Evolutionary conservation across 2,113 vertebrate genomes (phyloP).

Genomic region (Calidris pugnax): DNA sequence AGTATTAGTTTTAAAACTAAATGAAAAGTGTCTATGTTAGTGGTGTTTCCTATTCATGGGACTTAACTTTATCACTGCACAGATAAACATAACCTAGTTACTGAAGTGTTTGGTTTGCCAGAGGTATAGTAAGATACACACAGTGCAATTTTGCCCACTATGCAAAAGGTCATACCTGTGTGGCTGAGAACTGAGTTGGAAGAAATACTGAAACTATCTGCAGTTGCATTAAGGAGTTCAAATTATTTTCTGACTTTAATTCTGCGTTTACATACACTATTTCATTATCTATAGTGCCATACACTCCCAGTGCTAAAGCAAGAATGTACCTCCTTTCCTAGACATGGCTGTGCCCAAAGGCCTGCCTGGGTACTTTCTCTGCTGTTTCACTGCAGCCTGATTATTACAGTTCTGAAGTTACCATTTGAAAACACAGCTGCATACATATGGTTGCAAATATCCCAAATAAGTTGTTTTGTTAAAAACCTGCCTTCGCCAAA

Average conservation of each 20-base stretch:
- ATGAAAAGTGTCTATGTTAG: not conserved
- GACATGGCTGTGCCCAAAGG: not conserved
- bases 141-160: not conserved
- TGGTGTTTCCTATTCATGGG: not conserved
- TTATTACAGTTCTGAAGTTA: not conserved
- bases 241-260: not conserved
- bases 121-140: not conserved
- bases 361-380: not conserved
- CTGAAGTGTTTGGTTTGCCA: not conserved
- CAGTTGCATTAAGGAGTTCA: not conserved
- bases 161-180: not conserved
- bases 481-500: not conserved
- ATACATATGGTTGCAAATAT: not conserved
- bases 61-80: not conserved
- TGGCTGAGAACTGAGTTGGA: accelerated
- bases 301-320: not conserved
- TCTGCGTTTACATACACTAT: not conserved
- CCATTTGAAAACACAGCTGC: not conserved
- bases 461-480: not conserved
- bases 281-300: not conserved
- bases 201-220: not conserved
- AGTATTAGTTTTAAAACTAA: not conserved
- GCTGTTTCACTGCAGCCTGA: not conserved
- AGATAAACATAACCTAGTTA: not conserved
- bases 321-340: not conserved